phyloP scores from a whole-genome alignment of 2,113 vertebrate genomes.

The Thymallus thymallus region DNA sequence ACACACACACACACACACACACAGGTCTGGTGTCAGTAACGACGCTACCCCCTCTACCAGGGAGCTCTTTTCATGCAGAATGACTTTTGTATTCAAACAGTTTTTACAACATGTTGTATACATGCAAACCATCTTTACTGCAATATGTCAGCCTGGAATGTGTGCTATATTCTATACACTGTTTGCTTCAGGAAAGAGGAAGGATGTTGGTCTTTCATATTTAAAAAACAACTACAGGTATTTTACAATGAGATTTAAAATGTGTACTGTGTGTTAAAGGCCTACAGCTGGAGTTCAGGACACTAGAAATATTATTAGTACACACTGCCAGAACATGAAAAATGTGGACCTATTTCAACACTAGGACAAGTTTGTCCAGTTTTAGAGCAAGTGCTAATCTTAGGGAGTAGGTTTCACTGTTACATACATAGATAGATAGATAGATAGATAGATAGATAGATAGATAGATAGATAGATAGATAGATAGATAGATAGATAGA shows the following conservation, averaged over 20 bases:
- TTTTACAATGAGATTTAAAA: not conserved
- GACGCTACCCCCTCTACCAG: not conserved
- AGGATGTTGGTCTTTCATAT: constrained; percentile 31
- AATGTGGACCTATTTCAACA: constrained; percentile 29
- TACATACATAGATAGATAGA: too few species aligned
- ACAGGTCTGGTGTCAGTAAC: constrained; percentile 43
- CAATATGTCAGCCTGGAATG: constrained; percentile 33
- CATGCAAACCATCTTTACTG: constrained; percentile 52
- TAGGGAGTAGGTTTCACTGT: constrained; percentile 19
- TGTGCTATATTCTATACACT: not conserved
- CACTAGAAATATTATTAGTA: constrained; percentile 30
- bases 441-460: too few species aligned
- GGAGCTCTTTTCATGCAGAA: too few species aligned
- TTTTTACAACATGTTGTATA: constrained; percentile 52
- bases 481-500: too few species aligned
- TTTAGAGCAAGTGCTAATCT: constrained; percentile 27
- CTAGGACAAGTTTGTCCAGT: constrained; percentile 24
- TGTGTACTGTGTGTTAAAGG: constrained; percentile 6
- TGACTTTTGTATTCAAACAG: constrained; percentile 40
- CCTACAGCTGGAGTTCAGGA: constrained; percentile 16
- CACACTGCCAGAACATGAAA: constrained; percentile 16
- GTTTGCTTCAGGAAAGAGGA: not conserved
- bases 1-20: constrained; percentile 26
- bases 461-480: too few species aligned
- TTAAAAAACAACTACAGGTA: constrained; percentile 9